Conservation (phyloP, 2,113 vertebrate species). For the Caloenas nicobarica region DNA sequence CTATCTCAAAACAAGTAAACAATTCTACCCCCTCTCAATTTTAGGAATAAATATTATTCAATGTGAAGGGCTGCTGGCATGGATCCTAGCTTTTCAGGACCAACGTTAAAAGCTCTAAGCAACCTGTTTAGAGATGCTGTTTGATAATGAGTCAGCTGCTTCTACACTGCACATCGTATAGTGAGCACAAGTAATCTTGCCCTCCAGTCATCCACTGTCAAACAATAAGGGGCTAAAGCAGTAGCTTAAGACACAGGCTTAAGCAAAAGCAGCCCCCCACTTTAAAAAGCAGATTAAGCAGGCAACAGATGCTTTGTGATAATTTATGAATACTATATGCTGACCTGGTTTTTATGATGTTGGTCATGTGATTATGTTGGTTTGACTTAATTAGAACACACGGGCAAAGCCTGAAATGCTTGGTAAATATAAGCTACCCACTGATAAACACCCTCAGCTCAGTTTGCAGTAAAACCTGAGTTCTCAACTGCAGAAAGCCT, state of each 20-base stretch:
- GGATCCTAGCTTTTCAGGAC: background rate
- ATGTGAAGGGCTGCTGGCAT: background rate
- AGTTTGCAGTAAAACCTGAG: background rate
- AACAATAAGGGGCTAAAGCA: slow-evolving; percentile 5
- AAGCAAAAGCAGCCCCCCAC: background rate
- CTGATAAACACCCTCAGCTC: background rate
- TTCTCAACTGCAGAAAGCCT: background rate
- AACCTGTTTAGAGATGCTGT: background rate
- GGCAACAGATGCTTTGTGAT: slow-evolving; percentile 5
- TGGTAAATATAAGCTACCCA: background rate
- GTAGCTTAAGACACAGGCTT: slow-evolving; percentile 7
- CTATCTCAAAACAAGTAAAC: background rate
- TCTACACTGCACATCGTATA: background rate
- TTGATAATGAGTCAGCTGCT: background rate
- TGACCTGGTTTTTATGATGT: slow-evolving; percentile 33
- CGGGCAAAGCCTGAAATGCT: background rate
- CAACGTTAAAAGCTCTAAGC: background rate
- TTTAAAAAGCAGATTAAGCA: slow-evolving; percentile 47
- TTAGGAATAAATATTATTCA: background rate
- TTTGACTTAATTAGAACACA: slow-evolving; percentile 30
- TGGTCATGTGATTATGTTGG: background rate
- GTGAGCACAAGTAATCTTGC: background rate
- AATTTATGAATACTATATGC: background rate
- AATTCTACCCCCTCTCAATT: background rate
- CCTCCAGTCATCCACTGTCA: background rate